These are phyloP conservation scores for Ceriagrion tenellum DNA, from an alignment of 2,888 invertebrate species.

Conservation along the genomic window DNA sequence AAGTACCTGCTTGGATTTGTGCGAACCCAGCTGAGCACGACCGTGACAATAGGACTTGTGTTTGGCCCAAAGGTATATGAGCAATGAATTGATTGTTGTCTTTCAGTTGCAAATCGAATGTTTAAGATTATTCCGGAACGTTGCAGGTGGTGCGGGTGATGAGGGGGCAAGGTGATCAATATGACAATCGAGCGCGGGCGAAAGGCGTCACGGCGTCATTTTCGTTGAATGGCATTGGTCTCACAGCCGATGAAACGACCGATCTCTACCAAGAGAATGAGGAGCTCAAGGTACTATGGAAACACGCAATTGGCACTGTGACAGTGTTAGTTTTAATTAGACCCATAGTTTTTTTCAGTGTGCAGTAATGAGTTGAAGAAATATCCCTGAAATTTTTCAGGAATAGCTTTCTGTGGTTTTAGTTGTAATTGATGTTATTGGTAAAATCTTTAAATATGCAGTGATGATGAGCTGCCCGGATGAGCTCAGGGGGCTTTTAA, in stretches of 20 bases:
- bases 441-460: no score
- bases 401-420: no score
- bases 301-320: not conserved
- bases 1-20: slow-evolving; percentile 95
- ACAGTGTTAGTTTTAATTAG: not conserved
- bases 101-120: slow-evolving; percentile 35
- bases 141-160: slow-evolving; percentile 88
- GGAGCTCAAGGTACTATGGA: slow-evolving; percentile 86
- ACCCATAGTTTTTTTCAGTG: no score
- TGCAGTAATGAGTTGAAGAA: no score
- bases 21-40: slow-evolving; percentile 94
- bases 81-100: not conserved
- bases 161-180: slow-evolving; percentile 92
- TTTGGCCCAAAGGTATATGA: slow-evolving; percentile 89
- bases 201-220: slow-evolving; percentile 92
- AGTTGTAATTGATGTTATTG: no score
- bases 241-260: slow-evolving; percentile 90
- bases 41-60: slow-evolving; percentile 90
- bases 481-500: no score
- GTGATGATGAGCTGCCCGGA: no score
- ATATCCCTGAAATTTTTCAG: no score
- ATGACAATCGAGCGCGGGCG: slow-evolving; percentile 91
- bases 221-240: slow-evolving; percentile 91
- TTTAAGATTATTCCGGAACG: not conserved
- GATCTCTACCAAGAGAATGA: slow-evolving; percentile 95